A percentile compares a stretch with the other conserved stretches of the same genome.
Evolutionary conservation across 2,113 vertebrate genomes (phyloP).

Genomic region (Heliornis fulica): DNA sequence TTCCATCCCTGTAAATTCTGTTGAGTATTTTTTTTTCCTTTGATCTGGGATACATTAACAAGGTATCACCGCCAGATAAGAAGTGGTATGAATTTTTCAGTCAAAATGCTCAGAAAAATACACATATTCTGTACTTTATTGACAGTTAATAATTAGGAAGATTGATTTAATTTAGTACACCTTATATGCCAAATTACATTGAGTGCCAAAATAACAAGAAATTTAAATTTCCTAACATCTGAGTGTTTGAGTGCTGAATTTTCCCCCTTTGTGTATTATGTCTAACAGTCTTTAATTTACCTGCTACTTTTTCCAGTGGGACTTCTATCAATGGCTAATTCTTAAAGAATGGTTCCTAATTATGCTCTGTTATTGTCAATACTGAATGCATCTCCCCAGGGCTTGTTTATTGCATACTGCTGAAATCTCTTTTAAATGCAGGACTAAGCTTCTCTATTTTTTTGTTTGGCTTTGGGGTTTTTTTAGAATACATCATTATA

Average conservation of each 20-base stretch:
- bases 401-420: neutral
- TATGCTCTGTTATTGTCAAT: neutral
- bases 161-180: neutral
- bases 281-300: neutral
- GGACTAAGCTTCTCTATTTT: neutral
- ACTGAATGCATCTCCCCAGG: neutral
- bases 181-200: neutral
- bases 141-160: neutral
- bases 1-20: neutral
- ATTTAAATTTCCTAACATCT: neutral
- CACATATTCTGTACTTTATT: neutral
- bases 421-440: neutral
- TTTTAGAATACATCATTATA: neutral
- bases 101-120: neutral
- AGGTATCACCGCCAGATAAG: neutral
- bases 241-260: neutral
- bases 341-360: neutral
- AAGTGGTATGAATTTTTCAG: neutral
- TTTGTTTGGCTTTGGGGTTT: too few relatives aligned
- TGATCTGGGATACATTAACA: neutral
- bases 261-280: neutral
- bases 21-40: neutral
- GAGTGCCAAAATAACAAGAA: neutral
- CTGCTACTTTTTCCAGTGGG: neutral
- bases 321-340: neutral